Evolutionary conservation across 2,888 invertebrate genomes (phyloP).

Genomic region (Deroplatys truncata): DNA sequence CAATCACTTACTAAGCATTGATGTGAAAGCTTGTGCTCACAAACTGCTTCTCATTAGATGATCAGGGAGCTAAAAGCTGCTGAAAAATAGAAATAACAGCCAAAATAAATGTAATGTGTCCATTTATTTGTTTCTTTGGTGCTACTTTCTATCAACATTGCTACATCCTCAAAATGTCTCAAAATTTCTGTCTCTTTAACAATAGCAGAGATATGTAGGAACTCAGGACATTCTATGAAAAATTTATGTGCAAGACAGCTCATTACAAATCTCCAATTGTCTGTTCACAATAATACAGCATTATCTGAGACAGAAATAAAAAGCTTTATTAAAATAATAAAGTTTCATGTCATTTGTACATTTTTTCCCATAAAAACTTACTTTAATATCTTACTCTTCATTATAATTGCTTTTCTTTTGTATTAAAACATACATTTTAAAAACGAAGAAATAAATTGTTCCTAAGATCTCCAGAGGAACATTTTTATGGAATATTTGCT

Average conservation of each 20-base stretch:
- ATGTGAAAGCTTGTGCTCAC: no score
- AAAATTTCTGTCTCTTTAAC: not conserved
- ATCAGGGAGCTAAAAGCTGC: no score
- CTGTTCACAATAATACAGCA: not conserved
- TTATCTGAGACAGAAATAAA: not conserved
- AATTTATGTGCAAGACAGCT: not conserved
- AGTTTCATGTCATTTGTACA: not conserved
- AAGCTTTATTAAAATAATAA: not conserved
- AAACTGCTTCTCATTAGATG: no score
- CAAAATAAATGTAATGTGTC: no score
- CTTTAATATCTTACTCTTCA: not conserved
- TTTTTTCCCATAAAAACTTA: not conserved
- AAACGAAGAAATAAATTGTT: not conserved
- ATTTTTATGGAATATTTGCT: slow-evolving; percentile 11
- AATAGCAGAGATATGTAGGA: not conserved
- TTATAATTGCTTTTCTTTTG: not conserved
- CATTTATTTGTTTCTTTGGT: not conserved
- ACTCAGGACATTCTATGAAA: not conserved
- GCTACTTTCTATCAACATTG: not conserved
- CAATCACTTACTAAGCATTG: no score
- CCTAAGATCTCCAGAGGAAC: not conserved
- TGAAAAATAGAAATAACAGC: no score
- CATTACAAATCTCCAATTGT: not conserved
- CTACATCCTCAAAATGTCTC: not conserved
- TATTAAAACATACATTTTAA: not conserved